Evolutionary conservation across 2,797 vertebrate species (phyloP), one percentile per base, ranked within the genome.

Genomic region (Gallinago stenura): DNA sequence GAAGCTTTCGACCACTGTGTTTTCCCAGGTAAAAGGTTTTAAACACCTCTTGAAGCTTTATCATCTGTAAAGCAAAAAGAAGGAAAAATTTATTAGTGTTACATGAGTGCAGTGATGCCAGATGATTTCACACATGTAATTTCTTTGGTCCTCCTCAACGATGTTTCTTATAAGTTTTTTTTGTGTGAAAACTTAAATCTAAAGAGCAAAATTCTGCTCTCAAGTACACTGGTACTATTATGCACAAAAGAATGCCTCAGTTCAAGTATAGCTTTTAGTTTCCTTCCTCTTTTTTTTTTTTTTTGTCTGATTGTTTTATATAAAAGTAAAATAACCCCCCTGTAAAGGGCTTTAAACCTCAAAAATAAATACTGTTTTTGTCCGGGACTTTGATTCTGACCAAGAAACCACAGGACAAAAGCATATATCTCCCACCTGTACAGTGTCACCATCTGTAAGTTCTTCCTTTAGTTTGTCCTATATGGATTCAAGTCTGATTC

Each of bases 1-100:
- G 98, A 26, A 98, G 98, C 79, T 98, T 98, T 75, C 98, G 98
- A 58, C 98, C 98, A 17, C 98, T 98, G 91, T 98, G 98, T 60
- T 98, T 98, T 75, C 98, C 98, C 15, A 98, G 96, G 72, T 98
- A 98, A 90, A 98, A 98, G 1, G 97, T 97, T 97, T 98, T 98
- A 95, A 98, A 98, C n/a, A 98, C 97, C 85, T 98, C 98, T 90
- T 98, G 98, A 76, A 98, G 98, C 90, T 98, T 98, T 93, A 98
- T 95, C 98, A 98, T 98, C 98, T 98, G 88, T 45, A 93, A 84
- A 87, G 90, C 6, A 82, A 45, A 65, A 24, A 78, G 25, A 79
- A 9, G 48, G 64, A 85, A 53, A 70, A 5, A 11, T 26, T 75
- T 37, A 48, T 31, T 22, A 56, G 22, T 2, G 4, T 46, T 71